Conservation (phyloP, 1,140 invertebrate genomes). For the Anthonomus grandis region DNA sequence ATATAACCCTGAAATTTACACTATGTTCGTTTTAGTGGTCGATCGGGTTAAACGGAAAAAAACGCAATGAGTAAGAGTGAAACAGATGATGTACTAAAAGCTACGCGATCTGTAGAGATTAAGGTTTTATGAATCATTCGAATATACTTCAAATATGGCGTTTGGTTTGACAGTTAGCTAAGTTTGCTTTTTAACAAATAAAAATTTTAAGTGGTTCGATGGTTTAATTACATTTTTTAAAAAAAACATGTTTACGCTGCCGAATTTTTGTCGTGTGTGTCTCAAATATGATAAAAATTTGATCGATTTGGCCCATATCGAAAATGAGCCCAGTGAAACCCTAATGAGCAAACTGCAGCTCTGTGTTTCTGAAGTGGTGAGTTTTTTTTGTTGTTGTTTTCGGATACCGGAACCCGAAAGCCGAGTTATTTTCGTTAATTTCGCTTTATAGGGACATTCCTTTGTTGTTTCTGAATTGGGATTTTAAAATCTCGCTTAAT, state of each 20-base stretch:
- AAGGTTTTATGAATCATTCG: background rate
- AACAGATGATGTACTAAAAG: no score
- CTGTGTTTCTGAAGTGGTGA: slow-evolving; percentile 45
- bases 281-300: slow-evolving; percentile 43
- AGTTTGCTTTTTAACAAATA: slow-evolving; percentile 29
- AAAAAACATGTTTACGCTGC: slow-evolving; percentile 40
- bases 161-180: slow-evolving; percentile 37
- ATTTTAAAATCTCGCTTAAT: no score
- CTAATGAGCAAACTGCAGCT: slow-evolving; percentile 41
- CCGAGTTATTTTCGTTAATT: no score
- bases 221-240: slow-evolving; percentile 31
- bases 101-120: no score
- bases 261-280: slow-evolving; percentile 45
- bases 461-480: no score
- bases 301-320: slow-evolving; percentile 40
- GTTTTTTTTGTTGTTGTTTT: slow-evolving; percentile 36
- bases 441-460: no score
- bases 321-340: slow-evolving; percentile 40
- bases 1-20: no score
- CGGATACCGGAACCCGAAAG: slow-evolving; percentile 3
- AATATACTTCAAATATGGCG: slow-evolving; percentile 43
- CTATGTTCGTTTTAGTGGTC: no score
- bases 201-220: slow-evolving; percentile 27
- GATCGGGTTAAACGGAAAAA: no score
- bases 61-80: no score